phyloP scores from a whole-genome alignment of 2,888 invertebrate genomes.

The Lamproptera curius region DNA sequence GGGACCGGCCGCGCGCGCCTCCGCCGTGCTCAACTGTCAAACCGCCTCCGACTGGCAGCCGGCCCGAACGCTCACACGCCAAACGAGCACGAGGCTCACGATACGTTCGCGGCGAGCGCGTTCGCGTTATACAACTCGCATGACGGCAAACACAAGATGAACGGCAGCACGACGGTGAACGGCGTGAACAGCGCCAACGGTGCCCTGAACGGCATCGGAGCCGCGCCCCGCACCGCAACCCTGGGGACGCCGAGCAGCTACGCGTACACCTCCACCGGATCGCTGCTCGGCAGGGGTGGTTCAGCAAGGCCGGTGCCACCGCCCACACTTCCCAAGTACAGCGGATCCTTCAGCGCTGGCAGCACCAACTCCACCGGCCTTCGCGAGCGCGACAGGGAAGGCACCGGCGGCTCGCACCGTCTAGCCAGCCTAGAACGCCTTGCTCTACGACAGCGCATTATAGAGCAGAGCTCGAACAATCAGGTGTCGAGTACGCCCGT shows the following conservation, averaged over 20 bases:
- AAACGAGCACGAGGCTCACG: slow-evolving; percentile 48
- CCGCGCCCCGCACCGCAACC: slow-evolving; percentile 69
- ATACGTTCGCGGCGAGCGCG: slow-evolving; percentile 70
- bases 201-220: slow-evolving; percentile 63
- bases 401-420: slow-evolving; percentile 86
- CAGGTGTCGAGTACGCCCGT: slow-evolving; percentile 52
- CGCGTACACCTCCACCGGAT: slow-evolving; percentile 80
- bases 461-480: slow-evolving; percentile 81
- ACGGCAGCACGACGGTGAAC: slow-evolving; percentile 76
- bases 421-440: slow-evolving; percentile 90
- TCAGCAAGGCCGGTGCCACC: slow-evolving; percentile 86
- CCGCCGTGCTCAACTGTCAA: slow-evolving; percentile 68
- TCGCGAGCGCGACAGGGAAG: slow-evolving; percentile 81
- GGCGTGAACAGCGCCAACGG: slow-evolving; percentile 71
- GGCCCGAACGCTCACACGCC: slow-evolving; percentile 68
- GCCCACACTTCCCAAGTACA: slow-evolving; percentile 88
- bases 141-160: slow-evolving; percentile 68
- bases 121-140: slow-evolving; percentile 57
- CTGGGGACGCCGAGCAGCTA: slow-evolving; percentile 79
- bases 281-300: slow-evolving; percentile 78
- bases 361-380: slow-evolving; percentile 75
- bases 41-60: slow-evolving; percentile 74
- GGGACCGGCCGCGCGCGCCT: slow-evolving; percentile 66
- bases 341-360: slow-evolving; percentile 86
- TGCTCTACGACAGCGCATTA: slow-evolving; percentile 88